Conservation (phyloP, 2,797 vertebrate species). For the Melanotaenia maccullochi region DNA sequence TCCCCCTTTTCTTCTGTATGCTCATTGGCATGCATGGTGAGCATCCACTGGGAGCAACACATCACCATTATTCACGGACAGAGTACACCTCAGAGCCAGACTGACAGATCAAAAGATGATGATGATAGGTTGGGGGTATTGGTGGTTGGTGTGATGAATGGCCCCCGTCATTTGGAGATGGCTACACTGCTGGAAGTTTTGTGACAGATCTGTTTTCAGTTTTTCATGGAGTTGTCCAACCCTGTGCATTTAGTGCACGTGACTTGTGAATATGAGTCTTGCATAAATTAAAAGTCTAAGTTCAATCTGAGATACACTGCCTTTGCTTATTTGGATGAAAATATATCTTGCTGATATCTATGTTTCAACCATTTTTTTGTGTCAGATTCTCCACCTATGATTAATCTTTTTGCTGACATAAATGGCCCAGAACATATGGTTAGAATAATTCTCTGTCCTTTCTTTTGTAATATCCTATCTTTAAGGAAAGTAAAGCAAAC, state of each 20-base stretch:
- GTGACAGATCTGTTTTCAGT: constrained; percentile 41
- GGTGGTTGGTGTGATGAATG: constrained; percentile 65
- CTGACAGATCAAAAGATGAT: constrained; percentile 75
- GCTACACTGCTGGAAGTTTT: constrained; percentile 50
- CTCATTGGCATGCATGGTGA: constrained; percentile 71
- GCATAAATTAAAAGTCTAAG: constrained; percentile 32
- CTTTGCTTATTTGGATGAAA: background rate
- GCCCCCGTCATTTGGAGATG: constrained; percentile 46
- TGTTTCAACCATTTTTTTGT: background rate
- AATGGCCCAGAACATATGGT: constrained; percentile 53
- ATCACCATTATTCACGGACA: constrained; percentile 75
- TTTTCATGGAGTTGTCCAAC: constrained; percentile 1
- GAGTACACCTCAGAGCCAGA: constrained; percentile 68
- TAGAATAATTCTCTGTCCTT: constrained; percentile 31
- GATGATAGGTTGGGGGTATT: constrained; percentile 63
- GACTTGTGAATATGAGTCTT: background rate
- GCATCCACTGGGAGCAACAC: constrained; percentile 62
- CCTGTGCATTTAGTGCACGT: background rate
- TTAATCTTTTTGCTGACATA: constrained; percentile 29
- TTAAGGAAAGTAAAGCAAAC: constrained; percentile 22
- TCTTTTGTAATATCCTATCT: constrained; percentile 37
- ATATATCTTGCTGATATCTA: background rate
- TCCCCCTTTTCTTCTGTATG: constrained; percentile 26
- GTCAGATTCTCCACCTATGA: constrained; percentile 30
- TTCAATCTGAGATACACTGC: background rate